Conservation (phyloP, 1,140 invertebrate genomes). For the Aradophagus sp. region DNA sequence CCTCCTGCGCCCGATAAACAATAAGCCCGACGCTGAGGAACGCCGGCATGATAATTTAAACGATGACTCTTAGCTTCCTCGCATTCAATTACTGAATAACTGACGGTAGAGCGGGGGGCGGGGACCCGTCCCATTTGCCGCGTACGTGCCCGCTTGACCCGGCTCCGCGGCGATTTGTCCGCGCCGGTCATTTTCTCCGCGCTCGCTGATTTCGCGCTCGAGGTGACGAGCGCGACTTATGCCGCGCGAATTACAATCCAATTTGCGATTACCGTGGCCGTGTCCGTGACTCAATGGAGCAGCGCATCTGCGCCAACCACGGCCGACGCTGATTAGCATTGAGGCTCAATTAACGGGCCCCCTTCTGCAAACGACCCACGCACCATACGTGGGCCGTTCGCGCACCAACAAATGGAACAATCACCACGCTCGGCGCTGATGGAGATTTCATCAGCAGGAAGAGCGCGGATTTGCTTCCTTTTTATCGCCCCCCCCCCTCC, state of each 20-base stretch:
- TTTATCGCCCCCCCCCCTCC: too few species aligned
- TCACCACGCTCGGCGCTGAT: too few species aligned
- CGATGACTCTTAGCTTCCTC: conserved; percentile 71
- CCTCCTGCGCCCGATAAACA: conserved; percentile 62
- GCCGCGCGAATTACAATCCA: conserved; percentile 73
- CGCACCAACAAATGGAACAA: too few species aligned
- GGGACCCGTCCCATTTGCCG: conserved; percentile 35
- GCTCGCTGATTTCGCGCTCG: conserved; percentile 65
- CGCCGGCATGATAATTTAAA: conserved; percentile 72
- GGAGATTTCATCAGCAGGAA: too few species aligned
- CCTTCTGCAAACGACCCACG: conserved; percentile 27
- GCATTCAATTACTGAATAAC: conserved; percentile 75
- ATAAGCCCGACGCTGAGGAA: conserved; percentile 57
- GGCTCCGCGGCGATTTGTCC: conserved; percentile 37
- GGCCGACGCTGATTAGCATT: conserved; percentile 41
- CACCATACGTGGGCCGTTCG: conserved; percentile 34
- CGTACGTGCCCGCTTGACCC: conserved; percentile 36
- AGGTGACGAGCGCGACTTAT: conserved; percentile 74
- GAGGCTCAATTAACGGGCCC: conserved; percentile 46
- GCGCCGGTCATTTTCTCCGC: conserved; percentile 20
- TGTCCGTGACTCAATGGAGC: conserved; percentile 43
- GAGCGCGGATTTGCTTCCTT: too few species aligned
- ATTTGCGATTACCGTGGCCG: conserved; percentile 72
- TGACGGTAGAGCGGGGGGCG: conserved; percentile 56
- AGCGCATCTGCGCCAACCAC: conserved; percentile 4